Evolutionary conservation across 2,888 invertebrate genomes (phyloP), one percentile per base, ranked within the genome.

Genomic region (Chrysopilus asiliformis): DNA sequence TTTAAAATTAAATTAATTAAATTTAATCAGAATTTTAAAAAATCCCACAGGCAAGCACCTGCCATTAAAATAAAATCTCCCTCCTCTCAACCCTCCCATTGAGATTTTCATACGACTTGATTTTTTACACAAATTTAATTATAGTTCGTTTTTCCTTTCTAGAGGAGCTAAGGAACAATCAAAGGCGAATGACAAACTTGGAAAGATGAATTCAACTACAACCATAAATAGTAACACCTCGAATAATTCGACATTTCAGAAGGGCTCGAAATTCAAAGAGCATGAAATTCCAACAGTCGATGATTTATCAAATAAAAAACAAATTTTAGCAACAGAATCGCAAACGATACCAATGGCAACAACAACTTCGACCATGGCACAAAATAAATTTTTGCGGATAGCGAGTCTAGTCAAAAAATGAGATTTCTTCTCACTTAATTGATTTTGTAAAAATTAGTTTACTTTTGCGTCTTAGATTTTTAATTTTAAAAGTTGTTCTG

Each of bases 161-260:
- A 68, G 68, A 45, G 66, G 67, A 39, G 68, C 67, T 24, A 68
- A 68, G 47, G 68, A 68, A 45, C 66, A 67, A 55, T 58, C 64
- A 15, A 45, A 62, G 30, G 15, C 33, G 17, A 39, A 45, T 38
- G 36, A 38, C 18, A 40, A 34, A 38, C 4, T 25, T 14, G 31
- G 30, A 25, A 18, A 28, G 8, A 20, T 26, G 8, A 27, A 13
- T 6, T 22, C 31, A 20, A 16, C 32, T 30, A 13, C 19, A 15
- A 30, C 30, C n/a, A 35, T 35, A 20, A 36, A 17, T 16, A 33
- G 30, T 14, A 37, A 29, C 20, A 7, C 7, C 22, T 14, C 16
- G 14, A 34, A 14, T 16, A 15, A 26, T 26, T n/a, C n/a, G n/a
- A n/a, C n/a, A n/a, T n/a, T n/a, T n/a, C 24, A 34, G 24, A 17